phyloP scores from a whole-genome alignment of 2,113 vertebrate genomes.

The Rafetus swinhoei region DNA sequence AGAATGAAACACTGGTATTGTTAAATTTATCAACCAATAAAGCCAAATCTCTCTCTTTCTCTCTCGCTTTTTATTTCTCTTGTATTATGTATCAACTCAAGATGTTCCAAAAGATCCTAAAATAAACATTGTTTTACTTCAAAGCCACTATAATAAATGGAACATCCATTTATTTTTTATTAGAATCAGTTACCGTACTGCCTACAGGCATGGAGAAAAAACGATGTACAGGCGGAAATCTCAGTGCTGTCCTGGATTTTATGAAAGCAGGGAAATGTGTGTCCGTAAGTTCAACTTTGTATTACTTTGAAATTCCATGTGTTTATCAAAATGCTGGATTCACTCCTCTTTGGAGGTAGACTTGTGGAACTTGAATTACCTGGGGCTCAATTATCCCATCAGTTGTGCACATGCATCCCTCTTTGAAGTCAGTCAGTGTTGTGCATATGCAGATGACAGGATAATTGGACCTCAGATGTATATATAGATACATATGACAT shows the following conservation, averaged over 20 bases:
- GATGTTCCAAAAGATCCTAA: background rate
- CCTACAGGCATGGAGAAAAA: conserved; percentile 94
- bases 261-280: conserved; percentile 91
- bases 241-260: conserved; percentile 97
- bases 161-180: conserved; percentile 23
- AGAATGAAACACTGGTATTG: background rate
- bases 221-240: conserved; percentile 97
- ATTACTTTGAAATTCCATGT: background rate
- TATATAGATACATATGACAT: background rate
- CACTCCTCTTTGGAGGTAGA: rapidly evolving
- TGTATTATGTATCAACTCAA: background rate
- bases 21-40: background rate
- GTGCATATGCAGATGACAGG: background rate
- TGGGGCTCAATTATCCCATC: background rate
- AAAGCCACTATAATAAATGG: background rate
- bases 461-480: conserved; percentile 1
- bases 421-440: rapidly evolving
- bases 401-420: background rate
- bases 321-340: background rate
- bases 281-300: conserved; percentile 86
- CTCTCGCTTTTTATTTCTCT: background rate
- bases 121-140: background rate
- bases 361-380: background rate
- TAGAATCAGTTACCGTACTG: conserved; percentile 94
- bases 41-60: background rate